Percentiles rank a stretch among this genome's conserved stretches.
phyloP scores from a whole-genome alignment of 1,140 invertebrate species.

The Drosophila bocki region DNA sequence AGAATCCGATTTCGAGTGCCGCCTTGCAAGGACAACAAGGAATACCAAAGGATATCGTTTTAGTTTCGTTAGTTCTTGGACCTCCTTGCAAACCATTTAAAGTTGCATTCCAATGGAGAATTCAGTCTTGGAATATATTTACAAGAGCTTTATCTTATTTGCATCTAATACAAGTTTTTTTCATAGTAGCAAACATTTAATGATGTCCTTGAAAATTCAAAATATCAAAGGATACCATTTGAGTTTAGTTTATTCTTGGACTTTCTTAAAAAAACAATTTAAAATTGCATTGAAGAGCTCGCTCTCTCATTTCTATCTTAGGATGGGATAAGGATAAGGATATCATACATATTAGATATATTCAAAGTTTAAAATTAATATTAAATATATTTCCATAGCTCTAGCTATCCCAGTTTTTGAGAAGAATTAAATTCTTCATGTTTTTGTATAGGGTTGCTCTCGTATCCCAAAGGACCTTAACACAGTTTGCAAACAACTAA shows the following conservation, averaged over 20 bases:
- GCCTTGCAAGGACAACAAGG: background rate
- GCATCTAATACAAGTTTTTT: background rate
- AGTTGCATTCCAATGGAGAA: background rate
- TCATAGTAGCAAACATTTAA: background rate
- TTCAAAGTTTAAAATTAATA: too few relatives aligned
- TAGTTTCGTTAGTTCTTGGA: background rate
- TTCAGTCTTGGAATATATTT: background rate
- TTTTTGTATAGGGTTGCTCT: too few relatives aligned
- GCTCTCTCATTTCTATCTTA: too few relatives aligned
- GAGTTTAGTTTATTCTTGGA: background rate
- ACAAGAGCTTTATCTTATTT: background rate
- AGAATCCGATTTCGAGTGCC: conserved; percentile 1
- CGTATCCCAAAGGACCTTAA: background rate
- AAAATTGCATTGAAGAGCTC: too few relatives aligned
- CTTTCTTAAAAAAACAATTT: too few relatives aligned
- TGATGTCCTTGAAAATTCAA: background rate
- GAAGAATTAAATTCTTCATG: background rate
- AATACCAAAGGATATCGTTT: background rate
- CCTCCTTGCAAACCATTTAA: background rate
- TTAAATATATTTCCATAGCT: background rate
- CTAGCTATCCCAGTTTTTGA: too few relatives aligned
- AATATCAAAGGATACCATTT: background rate
- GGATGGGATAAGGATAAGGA: too few relatives aligned
- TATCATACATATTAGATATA: too few relatives aligned
- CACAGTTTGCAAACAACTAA: background rate